Percentiles rank a stretch among this genome's conserved stretches.
Evolutionary conservation across 35 echinoderm and acorn worm species (phyloP).

Genomic region (Apostichopus parvimensis): DNA sequence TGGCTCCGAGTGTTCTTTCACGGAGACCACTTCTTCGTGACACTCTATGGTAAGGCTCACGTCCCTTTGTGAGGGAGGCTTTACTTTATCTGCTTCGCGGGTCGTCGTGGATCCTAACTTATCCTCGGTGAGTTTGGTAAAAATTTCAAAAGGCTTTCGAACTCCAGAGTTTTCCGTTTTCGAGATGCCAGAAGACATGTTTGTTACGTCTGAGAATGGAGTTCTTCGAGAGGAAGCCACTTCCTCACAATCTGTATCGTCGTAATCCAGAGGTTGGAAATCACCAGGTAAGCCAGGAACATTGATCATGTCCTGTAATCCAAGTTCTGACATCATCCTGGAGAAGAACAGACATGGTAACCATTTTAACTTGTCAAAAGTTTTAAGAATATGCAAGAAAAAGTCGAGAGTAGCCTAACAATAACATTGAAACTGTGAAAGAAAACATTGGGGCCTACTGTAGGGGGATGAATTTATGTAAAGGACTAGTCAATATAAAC

Average conservation of each 20-base stretch:
- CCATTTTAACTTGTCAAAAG: background rate
- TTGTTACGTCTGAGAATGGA: constrained; percentile 33
- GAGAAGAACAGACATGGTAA: background rate
- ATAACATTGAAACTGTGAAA: background rate
- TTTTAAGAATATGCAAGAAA: background rate
- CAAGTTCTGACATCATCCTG: constrained; percentile 32
- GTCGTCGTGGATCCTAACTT: background rate
- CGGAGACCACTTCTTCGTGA: constrained; percentile 16
- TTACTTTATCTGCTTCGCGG: background rate
- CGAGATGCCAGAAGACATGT: background rate
- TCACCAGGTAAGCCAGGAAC: constrained; percentile 36
- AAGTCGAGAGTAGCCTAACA: background rate
- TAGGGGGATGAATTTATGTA: no score
- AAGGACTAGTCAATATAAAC: no score
- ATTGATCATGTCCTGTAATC: background rate
- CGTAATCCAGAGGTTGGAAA: constrained; percentile 40
- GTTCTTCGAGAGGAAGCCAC: background rate
- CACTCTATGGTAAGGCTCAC: background rate
- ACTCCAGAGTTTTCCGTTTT: background rate
- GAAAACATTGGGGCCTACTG: no score
- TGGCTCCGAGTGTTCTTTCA: background rate
- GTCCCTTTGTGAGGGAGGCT: background rate
- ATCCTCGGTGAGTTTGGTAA: background rate
- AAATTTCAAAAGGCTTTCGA: background rate
- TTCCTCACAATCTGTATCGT: background rate